Conservation (phyloP, 1,140 invertebrate species). For the Ctenoplectra terminalis region DNA sequence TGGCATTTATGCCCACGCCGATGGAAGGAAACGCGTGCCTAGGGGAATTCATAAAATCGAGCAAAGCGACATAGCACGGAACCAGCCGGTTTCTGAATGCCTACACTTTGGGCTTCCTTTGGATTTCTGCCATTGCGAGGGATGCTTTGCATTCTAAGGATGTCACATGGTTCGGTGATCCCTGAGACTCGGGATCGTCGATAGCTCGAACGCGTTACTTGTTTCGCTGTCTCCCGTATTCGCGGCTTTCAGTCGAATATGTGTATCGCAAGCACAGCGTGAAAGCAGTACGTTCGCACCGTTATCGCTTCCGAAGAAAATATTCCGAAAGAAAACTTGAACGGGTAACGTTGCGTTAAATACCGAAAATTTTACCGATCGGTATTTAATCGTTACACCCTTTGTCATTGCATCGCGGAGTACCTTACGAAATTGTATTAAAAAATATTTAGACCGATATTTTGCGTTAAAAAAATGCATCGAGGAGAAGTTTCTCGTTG, state of each 20-base stretch:
- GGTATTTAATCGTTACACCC: too few species aligned
- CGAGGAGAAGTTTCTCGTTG: too few species aligned
- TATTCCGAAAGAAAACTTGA: neutral
- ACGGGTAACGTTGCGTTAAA: too few species aligned
- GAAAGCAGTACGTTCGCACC: neutral
- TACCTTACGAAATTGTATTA: too few species aligned
- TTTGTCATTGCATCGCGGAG: too few species aligned
- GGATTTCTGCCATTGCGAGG: conserved; percentile 35
- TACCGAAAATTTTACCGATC: too few species aligned
- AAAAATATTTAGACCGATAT: too few species aligned
- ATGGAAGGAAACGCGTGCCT: conserved; percentile 17
- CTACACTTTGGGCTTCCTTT: conserved; percentile 32
- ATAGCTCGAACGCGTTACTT: conserved; percentile 26
- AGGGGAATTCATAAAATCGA: conserved; percentile 51
- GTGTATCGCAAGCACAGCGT: neutral
- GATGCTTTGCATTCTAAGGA: conserved; percentile 20
- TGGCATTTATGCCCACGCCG: conserved; percentile 6
- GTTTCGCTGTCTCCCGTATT: neutral
- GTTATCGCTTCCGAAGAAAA: neutral
- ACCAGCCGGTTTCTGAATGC: neutral
- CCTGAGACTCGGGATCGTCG: conserved; percentile 1
- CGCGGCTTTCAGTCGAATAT: conserved; percentile 10
- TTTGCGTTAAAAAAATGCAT: too few species aligned
- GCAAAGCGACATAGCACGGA: conserved; percentile 13
- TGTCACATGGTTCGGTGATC: conserved; percentile 28